Conservation (phyloP, 2,888 invertebrate genomes). For the Napeogenes inachia region DNA sequence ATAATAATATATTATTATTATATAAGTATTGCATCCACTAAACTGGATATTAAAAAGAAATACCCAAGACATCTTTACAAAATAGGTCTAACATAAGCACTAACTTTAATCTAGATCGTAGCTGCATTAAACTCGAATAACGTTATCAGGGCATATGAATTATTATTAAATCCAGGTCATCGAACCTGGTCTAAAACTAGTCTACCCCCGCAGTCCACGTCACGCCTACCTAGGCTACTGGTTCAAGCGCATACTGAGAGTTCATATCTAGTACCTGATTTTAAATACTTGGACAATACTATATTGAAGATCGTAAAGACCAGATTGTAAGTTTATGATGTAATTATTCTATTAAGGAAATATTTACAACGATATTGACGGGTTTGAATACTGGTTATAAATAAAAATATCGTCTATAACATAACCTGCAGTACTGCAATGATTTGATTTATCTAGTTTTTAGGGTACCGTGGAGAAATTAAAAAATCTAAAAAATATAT, state of each 20-base stretch:
- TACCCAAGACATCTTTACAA: too few relatives aligned
- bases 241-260: not conserved
- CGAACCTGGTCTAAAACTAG: slow-evolving; percentile 32
- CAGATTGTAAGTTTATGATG: slow-evolving; percentile 25
- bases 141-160: slow-evolving; percentile 25
- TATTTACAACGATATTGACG: slow-evolving; percentile 18
- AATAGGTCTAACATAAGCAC: too few relatives aligned
- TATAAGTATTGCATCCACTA: too few relatives aligned
- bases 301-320: slow-evolving; percentile 14
- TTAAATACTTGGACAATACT: too few relatives aligned
- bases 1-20: too few relatives aligned
- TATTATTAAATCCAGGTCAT: slow-evolving; percentile 29
- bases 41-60: too few relatives aligned
- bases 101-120: not conserved
- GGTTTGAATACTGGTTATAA: slow-evolving; percentile 20
- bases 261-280: too few relatives aligned
- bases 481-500: not conserved
- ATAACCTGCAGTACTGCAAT: slow-evolving; percentile 26
- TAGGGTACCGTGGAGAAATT: slow-evolving; percentile 14
- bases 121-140: slow-evolving; percentile 8
- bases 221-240: slow-evolving; percentile 30
- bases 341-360: slow-evolving; percentile 26
- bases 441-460: slow-evolving; percentile 15
- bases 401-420: slow-evolving; percentile 22
- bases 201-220: slow-evolving; percentile 31